These are phyloP conservation scores for Rhinogobius similis DNA, from an alignment of 2,113 vertebrate species.

Conservation along the genomic window DNA sequence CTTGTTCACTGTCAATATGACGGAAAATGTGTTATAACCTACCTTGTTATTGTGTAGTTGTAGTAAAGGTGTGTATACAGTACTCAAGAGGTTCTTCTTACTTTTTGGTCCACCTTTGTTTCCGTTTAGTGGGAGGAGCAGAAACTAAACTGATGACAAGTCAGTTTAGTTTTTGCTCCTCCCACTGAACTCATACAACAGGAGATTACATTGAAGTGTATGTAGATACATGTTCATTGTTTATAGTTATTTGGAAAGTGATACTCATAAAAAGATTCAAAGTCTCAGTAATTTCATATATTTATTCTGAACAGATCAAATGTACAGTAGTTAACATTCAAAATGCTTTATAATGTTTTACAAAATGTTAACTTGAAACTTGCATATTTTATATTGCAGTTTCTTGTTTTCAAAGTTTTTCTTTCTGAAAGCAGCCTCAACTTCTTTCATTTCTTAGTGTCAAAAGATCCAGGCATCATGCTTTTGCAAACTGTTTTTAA, in stretches of 20 bases:
- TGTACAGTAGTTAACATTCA: slow-evolving; percentile 64
- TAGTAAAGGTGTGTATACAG: no score
- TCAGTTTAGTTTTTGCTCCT: not conserved
- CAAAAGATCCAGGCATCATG: no score
- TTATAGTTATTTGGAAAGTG: no score
- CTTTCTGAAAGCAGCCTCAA: no score
- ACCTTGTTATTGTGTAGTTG: no score
- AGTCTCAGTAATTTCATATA: slow-evolving; percentile 19
- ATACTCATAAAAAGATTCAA: not conserved
- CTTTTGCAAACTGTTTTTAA: slow-evolving; percentile 58
- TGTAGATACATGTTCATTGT: no score
- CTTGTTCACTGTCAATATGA: no score
- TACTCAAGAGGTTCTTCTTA: not conserved
- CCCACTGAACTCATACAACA: not conserved
- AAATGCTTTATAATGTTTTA: slow-evolving; percentile 42
- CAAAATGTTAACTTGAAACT: slow-evolving; percentile 49
- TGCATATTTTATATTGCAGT: slow-evolving; percentile 48
- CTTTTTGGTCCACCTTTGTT: not conserved
- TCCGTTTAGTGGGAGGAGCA: no score
- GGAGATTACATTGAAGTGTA: not conserved
- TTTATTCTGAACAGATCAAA: slow-evolving; percentile 65
- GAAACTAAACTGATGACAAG: no score
- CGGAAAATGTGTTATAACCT: no score
- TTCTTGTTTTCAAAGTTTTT: slow-evolving; percentile 35
- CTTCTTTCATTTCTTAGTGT: no score